A percentile compares a stretch with the other conserved stretches of the same genome.
Evolutionary conservation across 2,888 invertebrate species (phyloP).

Genomic region (Cryptus viduatorius): DNA sequence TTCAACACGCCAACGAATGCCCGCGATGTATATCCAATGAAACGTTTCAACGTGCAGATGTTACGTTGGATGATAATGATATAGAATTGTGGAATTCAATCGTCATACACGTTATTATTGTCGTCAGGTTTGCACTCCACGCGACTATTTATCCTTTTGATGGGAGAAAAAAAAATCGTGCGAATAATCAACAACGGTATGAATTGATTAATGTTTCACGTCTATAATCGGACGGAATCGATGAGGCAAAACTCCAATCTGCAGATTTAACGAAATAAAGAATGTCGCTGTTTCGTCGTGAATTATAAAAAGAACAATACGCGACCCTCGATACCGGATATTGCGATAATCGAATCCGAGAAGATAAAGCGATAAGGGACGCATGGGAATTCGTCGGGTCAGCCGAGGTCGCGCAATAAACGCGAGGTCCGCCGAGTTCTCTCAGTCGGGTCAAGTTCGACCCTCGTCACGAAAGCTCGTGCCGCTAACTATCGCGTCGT

Average conservation of each 20-base stretch:
- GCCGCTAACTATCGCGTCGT: constrained; percentile 63
- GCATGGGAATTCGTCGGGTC: constrained; percentile 46
- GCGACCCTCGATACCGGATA: not conserved
- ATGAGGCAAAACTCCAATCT: not conserved
- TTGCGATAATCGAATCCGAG: constrained; percentile 44
- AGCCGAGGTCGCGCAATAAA: constrained; percentile 45
- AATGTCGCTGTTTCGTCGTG: not conserved
- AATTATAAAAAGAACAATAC: not conserved
- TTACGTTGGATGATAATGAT: not conserved
- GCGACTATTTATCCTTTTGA: not conserved
- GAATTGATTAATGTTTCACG: not conserved
- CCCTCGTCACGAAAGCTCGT: constrained; percentile 67
- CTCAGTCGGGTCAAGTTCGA: constrained; percentile 63
- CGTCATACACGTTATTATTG: not conserved
- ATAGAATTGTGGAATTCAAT: not conserved
- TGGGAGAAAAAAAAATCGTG: not conserved
- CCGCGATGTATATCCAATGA: not conserved
- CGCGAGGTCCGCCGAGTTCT: not conserved
- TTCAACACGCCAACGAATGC: not conserved
- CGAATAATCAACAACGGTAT: not conserved
- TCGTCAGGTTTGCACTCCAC: not conserved
- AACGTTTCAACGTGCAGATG: not conserved
- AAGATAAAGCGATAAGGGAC: constrained; percentile 33
- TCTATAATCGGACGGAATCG: not conserved
- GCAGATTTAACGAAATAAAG: not conserved